A percentile compares a stretch with the other conserved stretches of the same genome.
Conservation (phyloP, 2,113 vertebrate species). For the Rhodinocichla rosea region DNA sequence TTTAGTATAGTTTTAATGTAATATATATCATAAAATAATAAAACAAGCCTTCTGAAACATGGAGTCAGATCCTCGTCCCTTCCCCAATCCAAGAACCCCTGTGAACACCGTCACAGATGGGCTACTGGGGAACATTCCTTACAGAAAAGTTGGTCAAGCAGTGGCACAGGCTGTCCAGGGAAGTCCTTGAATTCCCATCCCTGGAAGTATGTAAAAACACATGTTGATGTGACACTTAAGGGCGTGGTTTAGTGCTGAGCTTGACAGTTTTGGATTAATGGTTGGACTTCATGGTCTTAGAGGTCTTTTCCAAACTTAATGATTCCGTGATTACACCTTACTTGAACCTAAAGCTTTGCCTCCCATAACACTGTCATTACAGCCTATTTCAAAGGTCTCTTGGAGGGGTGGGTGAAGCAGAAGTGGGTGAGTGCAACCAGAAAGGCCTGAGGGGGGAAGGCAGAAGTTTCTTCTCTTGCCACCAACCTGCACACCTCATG, state of each 20-base stretch:
- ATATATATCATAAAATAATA: too few species aligned
- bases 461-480: background rate
- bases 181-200: background rate
- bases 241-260: background rate
- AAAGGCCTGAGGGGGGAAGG: background rate
- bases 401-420: background rate
- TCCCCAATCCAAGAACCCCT: too few species aligned
- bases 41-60: too few species aligned
- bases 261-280: background rate
- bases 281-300: background rate
- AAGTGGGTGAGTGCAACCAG: background rate
- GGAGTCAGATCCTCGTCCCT: too few species aligned
- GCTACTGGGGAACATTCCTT: background rate
- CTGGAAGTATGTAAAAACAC: background rate
- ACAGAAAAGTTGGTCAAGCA: background rate
- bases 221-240: too few species aligned
- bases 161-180: background rate
- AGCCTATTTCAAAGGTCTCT: background rate
- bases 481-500: rapidly evolving
- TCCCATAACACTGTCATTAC: background rate
- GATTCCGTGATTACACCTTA: background rate
- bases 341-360: background rate
- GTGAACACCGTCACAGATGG: too few species aligned
- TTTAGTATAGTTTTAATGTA: too few species aligned
- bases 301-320: background rate